Evolutionary conservation across 2,113 vertebrate genomes (phyloP).

Genomic region (Scomber scombrus): DNA sequence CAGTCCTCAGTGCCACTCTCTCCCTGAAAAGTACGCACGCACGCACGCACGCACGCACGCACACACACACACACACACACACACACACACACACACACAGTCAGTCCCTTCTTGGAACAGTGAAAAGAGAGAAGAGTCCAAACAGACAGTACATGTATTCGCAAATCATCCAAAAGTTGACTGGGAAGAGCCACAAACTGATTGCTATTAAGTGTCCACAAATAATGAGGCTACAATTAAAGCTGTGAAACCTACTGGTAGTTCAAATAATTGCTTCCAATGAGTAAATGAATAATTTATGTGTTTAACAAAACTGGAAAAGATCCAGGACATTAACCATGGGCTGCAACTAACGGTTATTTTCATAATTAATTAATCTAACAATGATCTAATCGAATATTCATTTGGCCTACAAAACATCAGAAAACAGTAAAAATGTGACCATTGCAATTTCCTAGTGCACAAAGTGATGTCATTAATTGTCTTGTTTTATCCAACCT

Average conservation of each 20-base stretch:
- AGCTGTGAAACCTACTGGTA: not conserved
- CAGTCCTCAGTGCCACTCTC: slow-evolving; percentile 94
- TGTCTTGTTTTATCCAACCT: too few relatives aligned
- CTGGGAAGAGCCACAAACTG: slow-evolving; percentile 16
- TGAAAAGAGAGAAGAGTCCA: slow-evolving; percentile 38
- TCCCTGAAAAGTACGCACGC: slow-evolving; percentile 85
- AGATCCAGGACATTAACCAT: not conserved
- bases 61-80: not conserved
- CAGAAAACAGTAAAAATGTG: too few relatives aligned
- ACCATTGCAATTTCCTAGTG: too few relatives aligned
- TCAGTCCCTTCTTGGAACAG: slow-evolving; percentile 34
- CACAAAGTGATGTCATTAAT: too few relatives aligned
- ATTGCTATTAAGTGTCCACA: slow-evolving; percentile 19
- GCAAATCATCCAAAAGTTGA: slow-evolving; percentile 14
- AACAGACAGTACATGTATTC: slow-evolving; percentile 27
- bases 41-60: slow-evolving; percentile 46
- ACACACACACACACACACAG: slow-evolving; percentile 47
- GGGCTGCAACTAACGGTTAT: too few relatives aligned
- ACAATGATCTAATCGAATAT: too few relatives aligned
- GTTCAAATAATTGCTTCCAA: slow-evolving; percentile 1
- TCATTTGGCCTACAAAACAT: too few relatives aligned
- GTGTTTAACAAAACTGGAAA: not conserved
- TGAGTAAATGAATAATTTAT: not conserved
- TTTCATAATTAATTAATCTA: too few relatives aligned
- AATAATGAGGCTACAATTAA: slow-evolving; percentile 5